These are phyloP conservation scores for Labeo catla DNA, from an alignment of 2,113 vertebrate genomes.

Conservation along the genomic window DNA sequence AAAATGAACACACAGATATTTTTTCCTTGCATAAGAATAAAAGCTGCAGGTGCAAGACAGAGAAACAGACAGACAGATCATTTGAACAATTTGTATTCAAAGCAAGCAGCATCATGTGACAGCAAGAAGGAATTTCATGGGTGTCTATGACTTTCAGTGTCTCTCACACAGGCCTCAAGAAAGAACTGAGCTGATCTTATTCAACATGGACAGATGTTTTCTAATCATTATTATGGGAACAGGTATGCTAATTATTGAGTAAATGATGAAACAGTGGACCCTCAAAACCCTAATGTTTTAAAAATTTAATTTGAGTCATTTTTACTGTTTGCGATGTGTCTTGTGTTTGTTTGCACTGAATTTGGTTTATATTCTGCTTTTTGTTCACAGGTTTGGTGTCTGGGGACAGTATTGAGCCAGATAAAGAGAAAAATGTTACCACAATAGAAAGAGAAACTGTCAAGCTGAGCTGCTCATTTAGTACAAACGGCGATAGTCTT, in stretches of 20 bases:
- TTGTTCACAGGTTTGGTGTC: constrained; percentile 22
- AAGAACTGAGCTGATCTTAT: background rate
- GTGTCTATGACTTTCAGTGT: background rate
- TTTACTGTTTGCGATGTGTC: background rate
- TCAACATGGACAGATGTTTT: background rate
- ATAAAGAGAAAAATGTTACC: background rate
- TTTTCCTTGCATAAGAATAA: too few relatives aligned
- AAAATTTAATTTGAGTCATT: too few relatives aligned
- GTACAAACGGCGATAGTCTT: background rate
- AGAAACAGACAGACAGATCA: too few relatives aligned
- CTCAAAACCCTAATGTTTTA: too few relatives aligned
- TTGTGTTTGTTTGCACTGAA: background rate
- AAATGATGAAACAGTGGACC: too few relatives aligned
- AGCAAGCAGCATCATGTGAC: background rate
- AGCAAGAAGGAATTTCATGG: background rate
- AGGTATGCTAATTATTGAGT: background rate
- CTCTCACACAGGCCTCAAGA: background rate
- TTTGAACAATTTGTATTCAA: too few relatives aligned
- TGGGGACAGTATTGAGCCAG: background rate
- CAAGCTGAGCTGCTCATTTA: background rate
- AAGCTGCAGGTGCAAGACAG: too few relatives aligned
- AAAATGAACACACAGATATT: too few relatives aligned
- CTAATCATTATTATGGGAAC: background rate
- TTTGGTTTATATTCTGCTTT: background rate
- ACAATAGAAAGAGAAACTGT: background rate